Evolutionary conservation across 2,797 vertebrate species (phyloP), one percentile per base, ranked within the genome.

Genomic region (Falco berigora): DNA sequence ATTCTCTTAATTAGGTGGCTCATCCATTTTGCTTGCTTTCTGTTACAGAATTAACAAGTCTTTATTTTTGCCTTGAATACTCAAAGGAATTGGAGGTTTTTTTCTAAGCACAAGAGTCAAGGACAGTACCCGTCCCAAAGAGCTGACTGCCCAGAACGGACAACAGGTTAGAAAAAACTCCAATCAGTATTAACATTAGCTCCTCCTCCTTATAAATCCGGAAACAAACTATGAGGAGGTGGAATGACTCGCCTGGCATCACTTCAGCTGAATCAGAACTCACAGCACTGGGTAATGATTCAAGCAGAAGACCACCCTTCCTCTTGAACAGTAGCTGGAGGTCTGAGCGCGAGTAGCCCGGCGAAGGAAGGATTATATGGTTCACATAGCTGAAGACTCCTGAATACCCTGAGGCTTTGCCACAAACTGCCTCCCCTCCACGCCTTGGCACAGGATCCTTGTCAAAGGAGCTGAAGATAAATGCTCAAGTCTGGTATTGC

Each of bases 391-490:
- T 88, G 77, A 71, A 86, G 61, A 77, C 77, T 73, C 55, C 86
- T 34, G 46, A n/a, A 44, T 28, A 7, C 11, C 79, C 38, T 0
- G 0, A 47, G 73, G 75, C 78, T 63, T 32, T 79, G 80, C 81
- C 68, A 53, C 28, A 46, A 58, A 22, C 34, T 16, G 32, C 19
- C 52, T 47, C 38, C 47, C 30, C 44, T 55, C 46, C 49, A 15
- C 0, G 2, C 73, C 53, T 38, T 49, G 27, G 81, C 74, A 77
- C 42, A 40, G 71, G 25, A 53, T 24, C 64, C 85, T 68, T 66
- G 61, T 58, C 80, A 88, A 50, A 86, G 53, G 50, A 66, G 80
- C 71, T 63, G 62, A 88, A 62, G 77, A 72, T 24, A 90, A 88
- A 91, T 1, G 3, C 27, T 74, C n/a, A 18, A 22, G 21, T 12